These are phyloP conservation scores for Odontomachus brunneus DNA, from an alignment of 1,140 invertebrate genomes.

Conservation along the genomic window DNA sequence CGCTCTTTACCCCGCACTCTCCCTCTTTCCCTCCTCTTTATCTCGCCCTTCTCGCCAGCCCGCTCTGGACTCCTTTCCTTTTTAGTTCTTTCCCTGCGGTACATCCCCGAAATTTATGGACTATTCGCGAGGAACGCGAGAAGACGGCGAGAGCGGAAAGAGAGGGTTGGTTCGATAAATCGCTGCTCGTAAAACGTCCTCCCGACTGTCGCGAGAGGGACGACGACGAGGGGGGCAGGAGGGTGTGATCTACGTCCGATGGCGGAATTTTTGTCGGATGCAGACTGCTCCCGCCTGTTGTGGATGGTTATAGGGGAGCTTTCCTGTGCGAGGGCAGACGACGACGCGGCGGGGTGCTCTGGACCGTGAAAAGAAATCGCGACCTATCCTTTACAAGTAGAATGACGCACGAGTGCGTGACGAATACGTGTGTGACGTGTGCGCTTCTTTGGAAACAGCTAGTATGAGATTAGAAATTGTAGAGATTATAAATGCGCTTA, in stretches of 20 bases:
- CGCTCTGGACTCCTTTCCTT: constrained; percentile 45
- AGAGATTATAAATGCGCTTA: background rate
- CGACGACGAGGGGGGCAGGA: constrained; percentile 33
- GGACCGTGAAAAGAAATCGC: constrained; percentile 58
- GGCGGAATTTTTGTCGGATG: constrained; percentile 63
- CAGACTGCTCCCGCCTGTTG: constrained; percentile 54
- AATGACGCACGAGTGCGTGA: constrained; percentile 24
- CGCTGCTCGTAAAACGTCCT: constrained; percentile 76
- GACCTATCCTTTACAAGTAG: constrained; percentile 46
- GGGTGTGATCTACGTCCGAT: constrained; percentile 64
- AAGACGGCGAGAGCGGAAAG: constrained; percentile 57
- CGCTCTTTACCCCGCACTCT: background rate
- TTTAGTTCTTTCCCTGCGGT: constrained; percentile 73
- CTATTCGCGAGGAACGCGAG: constrained; percentile 64
- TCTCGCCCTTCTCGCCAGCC: background rate
- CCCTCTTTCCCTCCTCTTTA: no score
- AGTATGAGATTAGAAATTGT: background rate
- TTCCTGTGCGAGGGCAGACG: constrained; percentile 17
- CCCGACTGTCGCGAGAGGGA: constrained; percentile 54
- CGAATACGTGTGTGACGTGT: background rate
- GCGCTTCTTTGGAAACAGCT: background rate
- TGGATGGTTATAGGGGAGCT: constrained; percentile 47
- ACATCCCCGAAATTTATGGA: constrained; percentile 77
- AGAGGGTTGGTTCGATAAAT: constrained; percentile 74
- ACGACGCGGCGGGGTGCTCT: constrained; percentile 1